These are phyloP conservation scores for Polyommatus icarus DNA, from an alignment of 2,888 invertebrate species.

Conservation along the genomic window DNA sequence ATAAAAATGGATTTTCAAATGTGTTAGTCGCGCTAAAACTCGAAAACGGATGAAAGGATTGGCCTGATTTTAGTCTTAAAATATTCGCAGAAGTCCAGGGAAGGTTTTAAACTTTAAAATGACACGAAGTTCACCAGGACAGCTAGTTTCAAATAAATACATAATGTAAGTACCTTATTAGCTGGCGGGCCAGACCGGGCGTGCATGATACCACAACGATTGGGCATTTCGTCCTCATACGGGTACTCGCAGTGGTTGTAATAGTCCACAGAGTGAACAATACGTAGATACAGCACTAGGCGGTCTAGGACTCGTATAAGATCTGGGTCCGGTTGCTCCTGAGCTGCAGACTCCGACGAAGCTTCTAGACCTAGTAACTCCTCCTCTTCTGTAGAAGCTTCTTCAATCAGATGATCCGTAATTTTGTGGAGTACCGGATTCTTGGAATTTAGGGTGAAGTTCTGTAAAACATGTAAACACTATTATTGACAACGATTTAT, in stretches of 20 bases:
- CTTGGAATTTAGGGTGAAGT: conserved; percentile 86
- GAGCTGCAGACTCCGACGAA: conserved; percentile 52
- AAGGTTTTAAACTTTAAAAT: no score
- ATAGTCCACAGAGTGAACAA: conserved; percentile 99
- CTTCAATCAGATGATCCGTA: conserved; percentile 98
- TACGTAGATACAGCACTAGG: conserved; percentile 94
- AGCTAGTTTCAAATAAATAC: no score
- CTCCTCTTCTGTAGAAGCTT: conserved; percentile 99
- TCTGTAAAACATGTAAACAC: conserved; percentile 47
- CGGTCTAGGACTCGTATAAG: conserved; percentile 85
- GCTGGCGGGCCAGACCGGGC: conserved; percentile 94
- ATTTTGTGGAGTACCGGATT: conserved; percentile 98
- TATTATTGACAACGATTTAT: neutral
- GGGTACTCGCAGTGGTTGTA: conserved; percentile 99
- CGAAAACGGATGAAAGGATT: no score
- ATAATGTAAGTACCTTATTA: conserved; percentile 81
- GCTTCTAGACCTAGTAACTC: conserved; percentile 88
- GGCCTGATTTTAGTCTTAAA: no score
- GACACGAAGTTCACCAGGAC: no score
- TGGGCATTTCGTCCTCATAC: conserved; percentile 99
- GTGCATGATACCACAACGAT: conserved; percentile 98
- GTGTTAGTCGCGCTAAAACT: no score
- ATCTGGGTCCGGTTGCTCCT: conserved; percentile 66
- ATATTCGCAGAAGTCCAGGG: no score
- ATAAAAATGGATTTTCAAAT: no score